Percentiles rank a stretch among this genome's conserved stretches.
Conservation (phyloP, 2,797 vertebrate genomes). For the Esox masquinongy region DNA sequence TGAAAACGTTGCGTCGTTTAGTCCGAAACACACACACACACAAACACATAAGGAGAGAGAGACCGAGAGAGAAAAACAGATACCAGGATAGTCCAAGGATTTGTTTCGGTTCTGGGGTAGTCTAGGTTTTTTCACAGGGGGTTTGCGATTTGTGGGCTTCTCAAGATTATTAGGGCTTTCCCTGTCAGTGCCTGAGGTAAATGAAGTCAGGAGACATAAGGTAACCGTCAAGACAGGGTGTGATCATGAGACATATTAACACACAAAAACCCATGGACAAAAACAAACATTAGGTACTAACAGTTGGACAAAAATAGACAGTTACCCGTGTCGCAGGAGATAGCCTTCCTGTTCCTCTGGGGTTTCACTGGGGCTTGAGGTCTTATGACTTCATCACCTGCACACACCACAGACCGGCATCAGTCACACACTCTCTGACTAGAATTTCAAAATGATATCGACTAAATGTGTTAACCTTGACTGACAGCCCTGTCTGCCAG, state of each 20-base stretch:
- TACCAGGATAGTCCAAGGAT: slow-evolving; percentile 77
- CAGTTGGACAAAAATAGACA: background rate
- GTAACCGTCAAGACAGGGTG: slow-evolving; percentile 46
- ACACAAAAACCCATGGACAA: background rate
- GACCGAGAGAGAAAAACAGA: slow-evolving; percentile 61
- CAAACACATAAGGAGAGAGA: slow-evolving; percentile 20
- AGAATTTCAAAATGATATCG: background rate
- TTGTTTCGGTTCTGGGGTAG: slow-evolving; percentile 79
- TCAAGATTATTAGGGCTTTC: slow-evolving; percentile 77
- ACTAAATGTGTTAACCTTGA: slow-evolving; percentile 57
- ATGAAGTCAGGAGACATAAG: slow-evolving; percentile 59
- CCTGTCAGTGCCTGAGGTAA: slow-evolving; percentile 74
- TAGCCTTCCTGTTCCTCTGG: slow-evolving; percentile 83
- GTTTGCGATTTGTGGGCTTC: slow-evolving; percentile 78
- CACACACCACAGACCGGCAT: slow-evolving; percentile 16
- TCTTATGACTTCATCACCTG: slow-evolving; percentile 74
- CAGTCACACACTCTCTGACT: background rate
- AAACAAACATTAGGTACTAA: background rate
- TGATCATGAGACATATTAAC: slow-evolving; percentile 25
- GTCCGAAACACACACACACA: slow-evolving; percentile 3
- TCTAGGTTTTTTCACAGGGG: slow-evolving; percentile 80
- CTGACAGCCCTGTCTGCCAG: slow-evolving; percentile 72
- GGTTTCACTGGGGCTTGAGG: slow-evolving; percentile 83
- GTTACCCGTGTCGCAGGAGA: slow-evolving; percentile 85
- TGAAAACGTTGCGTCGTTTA: background rate